Evolutionary conservation across 2,888 invertebrate genomes (phyloP).

Genomic region (Panopea generosa): DNA sequence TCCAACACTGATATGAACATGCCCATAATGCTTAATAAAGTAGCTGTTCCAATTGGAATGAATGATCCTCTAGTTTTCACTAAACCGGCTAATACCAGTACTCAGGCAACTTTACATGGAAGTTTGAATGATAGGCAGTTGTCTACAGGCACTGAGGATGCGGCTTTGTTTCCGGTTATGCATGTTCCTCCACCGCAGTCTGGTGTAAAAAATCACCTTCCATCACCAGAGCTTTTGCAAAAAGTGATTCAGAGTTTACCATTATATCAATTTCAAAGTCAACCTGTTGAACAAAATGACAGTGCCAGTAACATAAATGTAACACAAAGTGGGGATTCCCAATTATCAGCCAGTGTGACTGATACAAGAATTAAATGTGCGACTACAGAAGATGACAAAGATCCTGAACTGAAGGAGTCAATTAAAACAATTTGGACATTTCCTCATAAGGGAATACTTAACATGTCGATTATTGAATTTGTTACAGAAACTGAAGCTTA

Average conservation of each 20-base stretch:
- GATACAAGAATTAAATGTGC: background rate
- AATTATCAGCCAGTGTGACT: background rate
- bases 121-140: slow-evolving; percentile 15
- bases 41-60: slow-evolving; percentile 55
- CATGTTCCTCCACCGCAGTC: too few relatives aligned
- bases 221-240: slow-evolving; percentile 37
- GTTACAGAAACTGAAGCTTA: slow-evolving; percentile 56
- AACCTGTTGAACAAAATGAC: too few relatives aligned
- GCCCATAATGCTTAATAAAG: background rate
- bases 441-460: slow-evolving; percentile 45
- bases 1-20: background rate
- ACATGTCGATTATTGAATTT: slow-evolving; percentile 53
- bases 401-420: slow-evolving; percentile 49
- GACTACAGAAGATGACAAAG: slow-evolving; percentile 21
- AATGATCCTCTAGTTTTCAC: slow-evolving; percentile 58
- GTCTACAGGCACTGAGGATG: too few relatives aligned
- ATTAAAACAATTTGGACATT: slow-evolving; percentile 54
- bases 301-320: too few relatives aligned
- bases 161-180: too few relatives aligned
- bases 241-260: slow-evolving; percentile 39
- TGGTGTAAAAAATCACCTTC: slow-evolving; percentile 21
- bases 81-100: slow-evolving; percentile 23
- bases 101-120: too few relatives aligned
- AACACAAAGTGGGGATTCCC: too few relatives aligned
- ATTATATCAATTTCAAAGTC: background rate